Conservation (phyloP, 2,888 invertebrate species). For the Orthosia incerta region DNA sequence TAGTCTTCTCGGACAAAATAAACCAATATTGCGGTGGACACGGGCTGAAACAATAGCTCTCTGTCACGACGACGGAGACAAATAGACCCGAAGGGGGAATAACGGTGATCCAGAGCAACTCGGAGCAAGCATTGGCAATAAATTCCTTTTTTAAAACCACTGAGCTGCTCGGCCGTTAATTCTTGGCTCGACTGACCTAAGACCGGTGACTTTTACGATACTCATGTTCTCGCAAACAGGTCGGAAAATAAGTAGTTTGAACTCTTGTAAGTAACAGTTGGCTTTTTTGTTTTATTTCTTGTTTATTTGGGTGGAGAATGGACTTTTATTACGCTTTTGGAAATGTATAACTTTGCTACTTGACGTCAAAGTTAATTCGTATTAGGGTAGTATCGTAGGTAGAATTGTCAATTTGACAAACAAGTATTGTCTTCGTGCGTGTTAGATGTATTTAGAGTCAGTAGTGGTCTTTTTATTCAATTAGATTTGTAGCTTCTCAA, state of each 20-base stretch:
- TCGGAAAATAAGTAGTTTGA: slow-evolving; percentile 40
- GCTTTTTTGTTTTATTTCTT: slow-evolving; percentile 32
- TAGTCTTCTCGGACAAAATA: slow-evolving; percentile 75
- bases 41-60: slow-evolving; percentile 83
- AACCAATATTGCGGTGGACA: slow-evolving; percentile 85
- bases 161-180: slow-evolving; percentile 52
- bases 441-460: too few species aligned
- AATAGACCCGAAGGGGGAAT: slow-evolving; percentile 75
- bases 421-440: too few species aligned
- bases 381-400: neutral
- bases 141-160: slow-evolving; percentile 71
- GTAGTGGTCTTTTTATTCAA: too few species aligned
- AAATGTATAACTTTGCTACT: neutral
- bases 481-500: too few species aligned
- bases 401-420: neutral
- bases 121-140: slow-evolving; percentile 63
- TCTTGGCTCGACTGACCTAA: slow-evolving; percentile 42
- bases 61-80: slow-evolving; percentile 84
- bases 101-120: slow-evolving; percentile 60
- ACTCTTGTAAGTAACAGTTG: slow-evolving; percentile 18
- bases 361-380: neutral
- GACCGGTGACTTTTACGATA: slow-evolving; percentile 45
- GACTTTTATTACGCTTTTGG: neutral
- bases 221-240: slow-evolving; percentile 40
- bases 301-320: slow-evolving; percentile 1